phyloP scores from a whole-genome alignment of 2,113 vertebrate genomes.

The Heteronetta atricapilla region DNA sequence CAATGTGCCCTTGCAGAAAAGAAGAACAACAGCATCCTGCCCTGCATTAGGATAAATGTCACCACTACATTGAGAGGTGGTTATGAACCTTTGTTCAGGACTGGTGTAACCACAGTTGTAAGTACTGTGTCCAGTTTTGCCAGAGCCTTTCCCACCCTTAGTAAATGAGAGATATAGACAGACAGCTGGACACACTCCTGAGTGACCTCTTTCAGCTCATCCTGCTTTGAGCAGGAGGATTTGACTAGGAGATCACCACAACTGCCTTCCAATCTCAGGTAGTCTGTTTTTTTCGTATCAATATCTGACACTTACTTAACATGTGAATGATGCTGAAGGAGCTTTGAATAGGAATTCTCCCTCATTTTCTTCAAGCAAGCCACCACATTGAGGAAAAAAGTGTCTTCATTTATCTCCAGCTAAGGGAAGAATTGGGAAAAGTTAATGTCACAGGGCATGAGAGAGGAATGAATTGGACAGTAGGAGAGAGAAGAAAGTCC shows the following conservation, averaged over 20 bases:
- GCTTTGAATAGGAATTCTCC: conserved; percentile 50
- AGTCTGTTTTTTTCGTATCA: background rate
- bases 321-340: conserved; percentile 25
- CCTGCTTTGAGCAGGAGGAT: background rate
- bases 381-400: conserved; percentile 68
- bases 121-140: background rate
- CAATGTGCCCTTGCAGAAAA: background rate
- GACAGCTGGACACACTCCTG: background rate
- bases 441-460: background rate
- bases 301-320: conserved; percentile 35
- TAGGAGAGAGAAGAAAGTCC: background rate
- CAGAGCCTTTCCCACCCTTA: background rate
- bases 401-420: conserved; percentile 63
- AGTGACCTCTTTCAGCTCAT: background rate
- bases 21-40: background rate
- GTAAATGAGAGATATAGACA: background rate
- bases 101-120: background rate
- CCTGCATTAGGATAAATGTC: background rate
- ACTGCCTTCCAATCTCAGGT: background rate
- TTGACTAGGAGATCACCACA: background rate
- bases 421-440: conserved; percentile 12
- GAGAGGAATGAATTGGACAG: background rate
- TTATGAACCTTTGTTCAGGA: background rate
- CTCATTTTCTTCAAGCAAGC: conserved; percentile 45
- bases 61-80: background rate